A percentile compares a stretch with the other conserved stretches of the same genome.
These are phyloP conservation scores for Caloenas nicobarica DNA, from an alignment of 2,113 vertebrate species.

Conservation along the genomic window DNA sequence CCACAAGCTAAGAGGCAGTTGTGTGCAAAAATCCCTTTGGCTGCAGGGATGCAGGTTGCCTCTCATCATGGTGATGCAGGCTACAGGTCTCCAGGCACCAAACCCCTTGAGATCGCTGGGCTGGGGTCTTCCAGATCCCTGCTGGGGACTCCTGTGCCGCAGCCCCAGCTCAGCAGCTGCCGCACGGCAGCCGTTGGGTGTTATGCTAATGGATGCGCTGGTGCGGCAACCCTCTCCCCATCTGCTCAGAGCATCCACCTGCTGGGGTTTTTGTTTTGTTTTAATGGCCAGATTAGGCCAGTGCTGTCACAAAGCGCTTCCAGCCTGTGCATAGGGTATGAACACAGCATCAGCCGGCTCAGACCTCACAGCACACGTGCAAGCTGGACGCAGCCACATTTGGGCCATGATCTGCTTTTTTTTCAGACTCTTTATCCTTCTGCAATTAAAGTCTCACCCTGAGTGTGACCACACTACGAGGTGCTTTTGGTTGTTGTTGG, in stretches of 20 bases:
- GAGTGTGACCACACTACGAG: neutral
- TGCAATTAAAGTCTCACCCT: neutral
- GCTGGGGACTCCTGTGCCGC: neutral
- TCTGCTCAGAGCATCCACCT: conserved; percentile 62
- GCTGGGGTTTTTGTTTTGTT: neutral
- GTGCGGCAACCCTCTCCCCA: conserved; percentile 23
- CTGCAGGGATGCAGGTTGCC: neutral
- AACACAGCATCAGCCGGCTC: neutral
- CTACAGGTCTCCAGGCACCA: neutral
- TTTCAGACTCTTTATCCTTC: neutral
- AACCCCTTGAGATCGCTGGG: neutral
- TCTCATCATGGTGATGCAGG: neutral
- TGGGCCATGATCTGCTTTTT: neutral
- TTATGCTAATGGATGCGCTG: conserved; percentile 42
- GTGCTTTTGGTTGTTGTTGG: neutral
- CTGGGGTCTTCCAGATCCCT: neutral
- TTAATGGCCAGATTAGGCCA: conserved; percentile 24
- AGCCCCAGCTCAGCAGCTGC: conserved; percentile 40
- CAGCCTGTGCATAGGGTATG: neutral
- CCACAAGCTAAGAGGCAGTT: rapidly evolving
- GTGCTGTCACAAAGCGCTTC: neutral
- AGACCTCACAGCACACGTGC: neutral
- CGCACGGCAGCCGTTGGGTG: neutral
- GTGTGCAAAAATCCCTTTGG: rapidly evolving
- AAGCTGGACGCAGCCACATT: neutral